These are phyloP conservation scores for Tetragnatha montana DNA, from an alignment of 2,888 invertebrate species.

Conservation along the genomic window DNA sequence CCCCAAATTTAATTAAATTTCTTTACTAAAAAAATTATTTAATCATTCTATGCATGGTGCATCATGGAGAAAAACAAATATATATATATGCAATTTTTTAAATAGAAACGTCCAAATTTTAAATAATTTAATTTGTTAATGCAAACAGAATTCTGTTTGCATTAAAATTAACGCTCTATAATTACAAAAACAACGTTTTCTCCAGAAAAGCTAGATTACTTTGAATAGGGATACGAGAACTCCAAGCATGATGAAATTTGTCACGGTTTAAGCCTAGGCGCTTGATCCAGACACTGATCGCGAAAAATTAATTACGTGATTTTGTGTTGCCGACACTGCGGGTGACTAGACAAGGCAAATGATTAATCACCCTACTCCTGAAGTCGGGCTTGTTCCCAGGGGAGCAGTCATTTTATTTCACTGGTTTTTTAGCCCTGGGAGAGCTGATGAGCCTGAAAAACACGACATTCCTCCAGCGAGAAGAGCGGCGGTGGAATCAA, in stretches of 20 bases:
- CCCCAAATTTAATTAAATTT: no score
- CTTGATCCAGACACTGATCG: neutral
- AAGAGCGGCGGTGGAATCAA: neutral
- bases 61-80: no score
- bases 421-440: neutral
- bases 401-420: neutral
- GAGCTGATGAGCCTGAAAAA: neutral
- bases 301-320: neutral
- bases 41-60: no score
- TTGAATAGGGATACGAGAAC: no score
- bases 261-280: neutral
- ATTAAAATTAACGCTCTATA: no score
- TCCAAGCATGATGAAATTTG: neutral
- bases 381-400: neutral
- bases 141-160: no score
- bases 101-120: no score
- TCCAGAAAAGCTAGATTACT: no score
- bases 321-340: neutral
- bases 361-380: neutral
- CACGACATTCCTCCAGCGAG: neutral
- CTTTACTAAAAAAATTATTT: no score
- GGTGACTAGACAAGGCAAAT: neutral
- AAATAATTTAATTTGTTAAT: no score
- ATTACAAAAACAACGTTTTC: no score
- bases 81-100: no score